Base-by-base conservation (phyloP, 2,888 invertebrate genomes). In the Glaucopsyche alexis region DNA sequence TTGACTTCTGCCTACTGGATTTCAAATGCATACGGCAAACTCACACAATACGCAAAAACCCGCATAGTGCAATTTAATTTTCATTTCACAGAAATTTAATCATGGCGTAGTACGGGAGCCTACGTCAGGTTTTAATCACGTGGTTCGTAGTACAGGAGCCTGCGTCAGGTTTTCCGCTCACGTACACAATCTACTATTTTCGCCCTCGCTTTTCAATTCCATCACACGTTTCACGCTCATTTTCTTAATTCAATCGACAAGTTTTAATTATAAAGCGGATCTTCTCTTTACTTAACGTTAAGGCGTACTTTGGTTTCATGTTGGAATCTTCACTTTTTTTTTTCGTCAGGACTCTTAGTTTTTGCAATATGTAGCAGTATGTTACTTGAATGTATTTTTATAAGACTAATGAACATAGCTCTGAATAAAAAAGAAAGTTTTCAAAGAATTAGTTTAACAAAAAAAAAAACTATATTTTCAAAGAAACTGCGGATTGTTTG, bases 31-130 rank as follows among this genome's bases (percentile, higher is more conserved):
- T 29, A 29, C 29, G 4, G 29, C 29, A 42, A 42, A 42, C 5
- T 42, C 42, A 5, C 42, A 55, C 55, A 55, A 19, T 55, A 19
- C 55, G 55, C 19, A 55, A 55, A 19, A 55, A 55, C 55, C 55
- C 16, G 52, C 52, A 19, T 16, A 55, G 55, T 55, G 55, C 55
- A 55, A 55, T 55, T 55, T 55, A 19, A 55, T 55, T 55, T 55
- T 55, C 55, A 55, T 55, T 55, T 55, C 55, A 19, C 55, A 55
- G 55, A 55, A 52, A 55, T 55, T 55, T 55, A 55, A 55, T 55
- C 55, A 55, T 9, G 55, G 11, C 55, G 55, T 19, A 19, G 55
- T 19, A 52, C 4, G 11, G 19, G 55, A 55, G 55, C 55, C 55
- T 5, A 55, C 55, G 55, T 11, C 55, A 55, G 55, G 19, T 55